Conservation (phyloP, 2,888 invertebrate genomes). For the Lasioglossum oenotherae region DNA sequence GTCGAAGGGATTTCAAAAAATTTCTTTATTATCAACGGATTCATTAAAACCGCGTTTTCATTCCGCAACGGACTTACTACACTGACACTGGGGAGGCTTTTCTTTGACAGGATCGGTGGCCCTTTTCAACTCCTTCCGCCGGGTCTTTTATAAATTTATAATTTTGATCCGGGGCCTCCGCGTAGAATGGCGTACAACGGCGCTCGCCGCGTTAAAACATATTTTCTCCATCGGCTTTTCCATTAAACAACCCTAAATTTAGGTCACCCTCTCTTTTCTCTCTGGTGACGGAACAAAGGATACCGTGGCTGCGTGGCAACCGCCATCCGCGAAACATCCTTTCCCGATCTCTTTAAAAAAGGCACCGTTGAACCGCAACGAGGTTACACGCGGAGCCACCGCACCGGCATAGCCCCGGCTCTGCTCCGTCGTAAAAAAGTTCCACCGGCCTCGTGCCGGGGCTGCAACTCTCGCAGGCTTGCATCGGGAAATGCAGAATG, state of each 20-base stretch:
- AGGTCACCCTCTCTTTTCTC: constrained; percentile 47
- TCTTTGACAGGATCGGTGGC: neutral
- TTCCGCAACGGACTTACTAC: neutral
- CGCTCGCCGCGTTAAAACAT: neutral
- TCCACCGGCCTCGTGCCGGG: neutral
- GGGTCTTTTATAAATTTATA: constrained; percentile 9
- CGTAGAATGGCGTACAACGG: neutral
- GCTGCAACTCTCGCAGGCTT: constrained; percentile 17
- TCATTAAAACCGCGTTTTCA: neutral
- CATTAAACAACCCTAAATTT: constrained; percentile 43
- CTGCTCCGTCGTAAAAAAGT: constrained; percentile 5
- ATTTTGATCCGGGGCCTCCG: neutral
- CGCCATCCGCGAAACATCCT: constrained; percentile 36
- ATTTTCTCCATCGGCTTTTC: constrained; percentile 21
- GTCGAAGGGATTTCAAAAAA: neutral
- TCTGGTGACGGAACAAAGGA: constrained; percentile 30
- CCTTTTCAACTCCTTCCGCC: neutral
- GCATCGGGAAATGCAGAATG: constrained; percentile 6
- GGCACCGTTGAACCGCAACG: constrained; percentile 37
- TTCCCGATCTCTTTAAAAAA: constrained; percentile 27
- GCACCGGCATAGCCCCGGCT: neutral
- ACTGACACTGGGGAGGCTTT: neutral
- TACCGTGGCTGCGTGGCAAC: constrained; percentile 28
- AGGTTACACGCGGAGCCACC: constrained; percentile 30
- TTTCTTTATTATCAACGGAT: neutral